Percentiles rank a stretch among this genome's conserved stretches.
Conservation (phyloP, 2,797 vertebrate genomes). For the Macropus fuliginosus region DNA sequence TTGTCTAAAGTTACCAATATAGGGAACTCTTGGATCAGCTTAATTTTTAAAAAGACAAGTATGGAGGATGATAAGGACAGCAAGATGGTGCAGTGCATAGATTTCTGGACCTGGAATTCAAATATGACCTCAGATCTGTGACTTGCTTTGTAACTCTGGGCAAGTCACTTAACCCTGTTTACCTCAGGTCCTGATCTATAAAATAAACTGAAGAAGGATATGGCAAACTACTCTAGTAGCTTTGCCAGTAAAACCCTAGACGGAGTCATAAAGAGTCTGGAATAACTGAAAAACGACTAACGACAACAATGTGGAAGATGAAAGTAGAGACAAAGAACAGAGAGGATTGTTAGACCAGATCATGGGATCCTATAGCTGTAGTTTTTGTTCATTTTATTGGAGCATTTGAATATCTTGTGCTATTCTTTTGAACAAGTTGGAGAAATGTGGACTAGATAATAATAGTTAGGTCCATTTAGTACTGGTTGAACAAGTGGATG, state of each 20-base stretch:
- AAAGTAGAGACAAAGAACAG: not conserved
- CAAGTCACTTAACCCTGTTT: too few relatives aligned
- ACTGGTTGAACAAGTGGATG: not conserved
- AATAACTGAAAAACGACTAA: too few relatives aligned
- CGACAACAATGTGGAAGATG: not conserved
- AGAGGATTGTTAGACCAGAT: not conserved
- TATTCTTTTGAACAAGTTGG: not conserved
- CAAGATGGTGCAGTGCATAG: too few relatives aligned
- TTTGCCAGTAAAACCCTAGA: too few relatives aligned
- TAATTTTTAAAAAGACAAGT: not conserved
- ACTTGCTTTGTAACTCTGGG: not conserved
- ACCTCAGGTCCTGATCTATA: too few relatives aligned
- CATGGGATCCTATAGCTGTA: not conserved
- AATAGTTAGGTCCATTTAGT: not conserved
- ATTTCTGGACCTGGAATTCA: not conserved
- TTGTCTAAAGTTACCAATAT: not conserved
- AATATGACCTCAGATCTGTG: not conserved
- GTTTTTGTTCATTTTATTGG: not conserved
- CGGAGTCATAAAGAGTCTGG: too few relatives aligned
- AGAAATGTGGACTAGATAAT: not conserved
- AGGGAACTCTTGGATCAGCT: not conserved
- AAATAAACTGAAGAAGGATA: too few relatives aligned
- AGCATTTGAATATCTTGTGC: not conserved
- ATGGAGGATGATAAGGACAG: not conserved
- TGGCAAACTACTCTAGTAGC: too few relatives aligned